phyloP scores from a whole-genome alignment of 2,797 vertebrate genomes.

The Glossophaga mutica region DNA sequence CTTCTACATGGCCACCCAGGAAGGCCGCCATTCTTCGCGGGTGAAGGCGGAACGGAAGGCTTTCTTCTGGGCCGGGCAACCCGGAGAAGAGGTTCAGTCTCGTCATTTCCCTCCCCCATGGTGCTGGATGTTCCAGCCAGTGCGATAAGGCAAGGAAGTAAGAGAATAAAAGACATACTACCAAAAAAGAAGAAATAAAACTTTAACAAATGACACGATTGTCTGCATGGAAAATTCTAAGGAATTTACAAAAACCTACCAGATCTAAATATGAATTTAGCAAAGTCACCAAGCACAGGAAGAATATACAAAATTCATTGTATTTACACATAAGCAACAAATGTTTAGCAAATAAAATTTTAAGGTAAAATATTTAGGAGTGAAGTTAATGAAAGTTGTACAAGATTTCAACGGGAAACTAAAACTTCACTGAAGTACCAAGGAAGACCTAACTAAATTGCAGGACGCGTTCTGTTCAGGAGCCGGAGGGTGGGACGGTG shows the following conservation, averaged over 20 bases:
- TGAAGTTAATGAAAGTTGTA: not conserved
- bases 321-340: not conserved
- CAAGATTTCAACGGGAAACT: not conserved
- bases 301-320: not conserved
- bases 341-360: conserved; percentile 14
- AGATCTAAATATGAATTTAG: not conserved
- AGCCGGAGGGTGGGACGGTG: not conserved
- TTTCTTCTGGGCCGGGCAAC: not conserved
- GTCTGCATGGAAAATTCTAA: not conserved
- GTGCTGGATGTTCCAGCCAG: not conserved
- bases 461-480: not conserved
- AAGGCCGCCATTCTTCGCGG: too few species aligned
- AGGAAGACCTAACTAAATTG: not conserved
- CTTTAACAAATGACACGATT: not conserved
- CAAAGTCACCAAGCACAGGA: not conserved
- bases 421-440: not conserved
- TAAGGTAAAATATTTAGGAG: not conserved
- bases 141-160: not conserved
- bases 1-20: too few species aligned
- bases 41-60: rapidly evolving
- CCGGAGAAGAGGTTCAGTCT: not conserved
- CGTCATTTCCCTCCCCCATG: not conserved
- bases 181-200: not conserved
- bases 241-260: not conserved
- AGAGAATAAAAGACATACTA: not conserved